Conservation (phyloP, 1,140 invertebrate species). For the Aphaenogaster ashmeadi region DNA sequence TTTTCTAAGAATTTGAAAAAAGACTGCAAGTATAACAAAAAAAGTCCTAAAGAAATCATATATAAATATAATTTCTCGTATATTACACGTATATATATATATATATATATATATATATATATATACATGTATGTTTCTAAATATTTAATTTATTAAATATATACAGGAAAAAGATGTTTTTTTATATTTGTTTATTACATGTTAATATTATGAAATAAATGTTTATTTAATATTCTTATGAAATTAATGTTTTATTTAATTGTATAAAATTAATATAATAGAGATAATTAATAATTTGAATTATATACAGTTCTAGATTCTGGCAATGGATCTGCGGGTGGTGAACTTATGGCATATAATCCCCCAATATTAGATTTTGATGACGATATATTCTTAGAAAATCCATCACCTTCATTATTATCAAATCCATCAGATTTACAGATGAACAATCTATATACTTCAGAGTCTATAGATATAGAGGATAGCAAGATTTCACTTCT, state of each 20-base stretch:
- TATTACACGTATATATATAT: background rate
- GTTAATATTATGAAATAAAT: slow-evolving; percentile 7
- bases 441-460: slow-evolving; percentile 36
- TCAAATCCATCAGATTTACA: slow-evolving; percentile 63
- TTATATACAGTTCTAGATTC: slow-evolving; percentile 70
- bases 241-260: slow-evolving; percentile 27
- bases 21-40: background rate
- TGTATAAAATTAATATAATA: slow-evolving; percentile 1
- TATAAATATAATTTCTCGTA: background rate
- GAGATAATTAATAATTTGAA: background rate
- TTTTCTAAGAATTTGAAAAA: background rate
- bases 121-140: background rate
- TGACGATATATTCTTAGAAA: slow-evolving; percentile 79
- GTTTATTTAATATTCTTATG: slow-evolving; percentile 6
- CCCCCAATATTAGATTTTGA: slow-evolving; percentile 82
- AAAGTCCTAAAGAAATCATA: background rate
- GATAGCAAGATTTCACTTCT: slow-evolving; percentile 81
- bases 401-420: slow-evolving; percentile 36
- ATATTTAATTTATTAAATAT: background rate
- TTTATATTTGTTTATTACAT: background rate
- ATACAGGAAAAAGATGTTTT: background rate
- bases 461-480: slow-evolving; percentile 76
- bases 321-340: slow-evolving; percentile 74
- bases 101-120: background rate
- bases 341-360: slow-evolving; percentile 84